Base-by-base conservation (phyloP, 1,140 invertebrate genomes). In the Drosophila insularis region DNA sequence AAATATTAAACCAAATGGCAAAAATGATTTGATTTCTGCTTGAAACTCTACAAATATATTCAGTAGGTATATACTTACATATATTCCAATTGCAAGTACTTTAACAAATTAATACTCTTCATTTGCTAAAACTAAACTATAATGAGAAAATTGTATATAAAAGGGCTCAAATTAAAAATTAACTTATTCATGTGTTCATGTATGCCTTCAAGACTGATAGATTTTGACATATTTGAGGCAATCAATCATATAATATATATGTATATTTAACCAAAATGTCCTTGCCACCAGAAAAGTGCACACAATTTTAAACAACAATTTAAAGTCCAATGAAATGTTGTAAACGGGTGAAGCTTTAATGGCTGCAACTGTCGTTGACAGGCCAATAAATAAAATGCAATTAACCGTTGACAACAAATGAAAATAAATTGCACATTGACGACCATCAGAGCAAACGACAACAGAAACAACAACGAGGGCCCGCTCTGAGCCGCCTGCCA, bases 311-410 rank as follows among this genome's bases (percentile, higher is more conserved):
- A 27, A 32, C 14, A 37, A 37, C 78, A 35, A 59, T 80, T 65
- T 64, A 85, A 81, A 59, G 39, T 23, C 70, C 58, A 74, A 39
- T 74, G 43, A 70, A 54, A 17, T 13, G 5, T 7, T 19, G 58
- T 37, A 10, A 66, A 55, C 31, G 60, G 23, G 35, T 55, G 59
- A 55, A 65, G 68, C 63, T 76, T 78, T 71, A 85, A 86, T 17
- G 14, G 43, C 69, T 69, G 81, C 81, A 68, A 70, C 78, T 87
- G 82, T 71, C 69, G 82, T 87, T 86, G 82, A 86, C 82, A 89
- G 67, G 79, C 82, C 84, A 87, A 86, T 86, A 87, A 86, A 86
- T 86, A 86, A 86, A 86, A 82, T 82, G 82, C 82, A 86, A 87
- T 87, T 87, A 85, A 85, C 81, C 75, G 70, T 70, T 78, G 61